These are phyloP conservation scores for Pyrgilauda ruficollis DNA, from an alignment of 2,113 vertebrate genomes.

Conservation along the genomic window DNA sequence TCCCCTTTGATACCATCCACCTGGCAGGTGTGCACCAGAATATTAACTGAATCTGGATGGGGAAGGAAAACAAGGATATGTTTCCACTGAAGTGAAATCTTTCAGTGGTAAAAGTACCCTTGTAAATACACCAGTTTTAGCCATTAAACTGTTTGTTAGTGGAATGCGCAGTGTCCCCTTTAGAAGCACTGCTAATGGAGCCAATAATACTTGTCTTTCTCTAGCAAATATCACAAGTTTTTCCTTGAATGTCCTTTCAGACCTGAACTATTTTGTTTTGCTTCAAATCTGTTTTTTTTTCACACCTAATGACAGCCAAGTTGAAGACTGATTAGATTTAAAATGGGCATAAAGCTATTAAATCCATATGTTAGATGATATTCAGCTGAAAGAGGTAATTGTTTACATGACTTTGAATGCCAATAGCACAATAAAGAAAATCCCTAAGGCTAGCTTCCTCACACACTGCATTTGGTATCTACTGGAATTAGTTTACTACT, in stretches of 20 bases:
- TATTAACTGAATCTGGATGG: neutral
- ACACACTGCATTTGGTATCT: neutral
- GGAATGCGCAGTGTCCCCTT: neutral
- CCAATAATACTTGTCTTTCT: neutral
- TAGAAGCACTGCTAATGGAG: neutral
- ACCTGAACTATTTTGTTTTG: slow-evolving; percentile 3
- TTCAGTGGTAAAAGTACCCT: neutral
- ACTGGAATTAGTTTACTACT: neutral
- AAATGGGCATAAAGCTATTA: slow-evolving; percentile 15
- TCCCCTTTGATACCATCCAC: neutral
- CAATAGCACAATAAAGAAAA: slow-evolving; percentile 27
- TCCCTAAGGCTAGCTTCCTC: neutral
- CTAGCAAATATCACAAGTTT: neutral
- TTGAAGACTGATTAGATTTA: slow-evolving; percentile 19
- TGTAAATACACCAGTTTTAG: neutral
- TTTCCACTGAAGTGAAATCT: neutral
- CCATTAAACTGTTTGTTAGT: neutral
- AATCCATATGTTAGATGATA: slow-evolving; percentile 18
- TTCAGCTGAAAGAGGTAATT: slow-evolving; percentile 23
- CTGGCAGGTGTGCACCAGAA: neutral
- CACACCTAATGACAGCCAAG: neutral
- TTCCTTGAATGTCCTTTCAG: slow-evolving; percentile 13
- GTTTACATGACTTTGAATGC: slow-evolving; percentile 52
- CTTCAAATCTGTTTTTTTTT: neutral
- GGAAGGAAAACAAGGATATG: neutral